These are phyloP conservation scores for Leptarthrus brevirostris DNA, from an alignment of 2,888 invertebrate species.

Conservation along the genomic window DNA sequence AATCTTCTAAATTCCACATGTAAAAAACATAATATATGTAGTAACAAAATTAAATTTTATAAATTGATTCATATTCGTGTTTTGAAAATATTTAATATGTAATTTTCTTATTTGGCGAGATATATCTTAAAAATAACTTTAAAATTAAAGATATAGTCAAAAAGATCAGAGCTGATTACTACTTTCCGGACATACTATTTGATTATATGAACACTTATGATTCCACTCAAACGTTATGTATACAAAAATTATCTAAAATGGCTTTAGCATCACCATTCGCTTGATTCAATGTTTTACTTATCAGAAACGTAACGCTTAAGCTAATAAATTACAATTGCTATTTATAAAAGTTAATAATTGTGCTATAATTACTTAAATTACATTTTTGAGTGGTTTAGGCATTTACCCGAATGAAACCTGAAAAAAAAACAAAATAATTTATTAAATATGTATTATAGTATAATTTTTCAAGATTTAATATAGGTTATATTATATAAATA, in stretches of 20 bases:
- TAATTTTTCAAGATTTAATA: no score
- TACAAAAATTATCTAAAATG: neutral
- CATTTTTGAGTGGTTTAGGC: constrained; percentile 17
- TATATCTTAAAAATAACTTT: no score
- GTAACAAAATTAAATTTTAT: no score
- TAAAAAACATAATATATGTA: no score
- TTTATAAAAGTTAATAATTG: constrained; percentile 33
- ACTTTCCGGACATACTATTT: constrained; percentile 30
- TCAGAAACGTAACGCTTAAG: constrained; percentile 32
- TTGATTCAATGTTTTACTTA: constrained; percentile 9
- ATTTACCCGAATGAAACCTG: constrained; percentile 34
- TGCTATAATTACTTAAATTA: constrained; percentile 35
- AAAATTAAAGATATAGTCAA: no score
- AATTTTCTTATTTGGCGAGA: no score
- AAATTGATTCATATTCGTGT: no score
- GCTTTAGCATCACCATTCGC: constrained; percentile 23
- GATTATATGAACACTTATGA: constrained; percentile 10
- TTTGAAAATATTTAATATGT: no score
- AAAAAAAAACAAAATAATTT: neutral
- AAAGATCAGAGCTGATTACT: no score
- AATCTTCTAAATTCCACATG: no score
- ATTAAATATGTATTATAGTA: neutral
- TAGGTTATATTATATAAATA: no score
- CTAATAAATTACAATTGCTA: constrained; percentile 35
- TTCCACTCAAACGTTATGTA: constrained; percentile 6